phyloP scores from a whole-genome alignment of 2,113 vertebrate species.

The Xerus inauris region DNA sequence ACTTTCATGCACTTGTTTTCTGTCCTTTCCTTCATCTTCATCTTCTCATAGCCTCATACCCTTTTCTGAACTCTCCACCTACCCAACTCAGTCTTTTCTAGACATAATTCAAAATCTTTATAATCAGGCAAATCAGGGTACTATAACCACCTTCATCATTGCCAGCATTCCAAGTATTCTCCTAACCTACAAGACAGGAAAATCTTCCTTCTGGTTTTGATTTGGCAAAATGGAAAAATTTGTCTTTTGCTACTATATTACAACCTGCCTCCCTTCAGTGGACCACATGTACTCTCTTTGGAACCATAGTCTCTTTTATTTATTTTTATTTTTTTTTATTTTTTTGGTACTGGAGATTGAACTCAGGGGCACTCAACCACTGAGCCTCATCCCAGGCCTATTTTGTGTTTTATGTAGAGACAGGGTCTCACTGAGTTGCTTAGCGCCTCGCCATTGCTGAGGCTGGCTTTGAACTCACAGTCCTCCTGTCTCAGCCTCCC shows the following conservation, averaged over 20 bases:
- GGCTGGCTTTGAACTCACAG: too few relatives aligned
- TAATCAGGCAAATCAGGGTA: background rate
- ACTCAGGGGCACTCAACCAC: too few relatives aligned
- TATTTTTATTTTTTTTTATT: too few relatives aligned
- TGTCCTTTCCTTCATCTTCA: background rate
- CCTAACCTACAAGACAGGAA: background rate
- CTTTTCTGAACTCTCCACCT: background rate
- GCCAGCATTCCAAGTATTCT: background rate
- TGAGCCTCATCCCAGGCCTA: too few relatives aligned
- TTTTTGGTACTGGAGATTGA: too few relatives aligned
- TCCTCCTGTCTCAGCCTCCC: too few relatives aligned
- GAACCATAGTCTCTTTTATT: background rate
- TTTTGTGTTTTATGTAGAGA: too few relatives aligned
- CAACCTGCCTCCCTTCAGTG: background rate
- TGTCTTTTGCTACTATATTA: background rate
- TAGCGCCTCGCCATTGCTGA: too few relatives aligned
- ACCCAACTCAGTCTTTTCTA: background rate
- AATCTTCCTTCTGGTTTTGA: background rate
- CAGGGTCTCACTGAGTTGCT: too few relatives aligned
- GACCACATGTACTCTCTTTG: background rate
- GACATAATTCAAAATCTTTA: constrained; percentile 15
- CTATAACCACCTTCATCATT: background rate
- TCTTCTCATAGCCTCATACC: background rate
- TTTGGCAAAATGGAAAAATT: background rate
- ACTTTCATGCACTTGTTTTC: background rate